Percentiles rank a stretch among this genome's conserved stretches.
Conservation (phyloP, 1,140 invertebrate species). For the Zaprionus inermis region DNA sequence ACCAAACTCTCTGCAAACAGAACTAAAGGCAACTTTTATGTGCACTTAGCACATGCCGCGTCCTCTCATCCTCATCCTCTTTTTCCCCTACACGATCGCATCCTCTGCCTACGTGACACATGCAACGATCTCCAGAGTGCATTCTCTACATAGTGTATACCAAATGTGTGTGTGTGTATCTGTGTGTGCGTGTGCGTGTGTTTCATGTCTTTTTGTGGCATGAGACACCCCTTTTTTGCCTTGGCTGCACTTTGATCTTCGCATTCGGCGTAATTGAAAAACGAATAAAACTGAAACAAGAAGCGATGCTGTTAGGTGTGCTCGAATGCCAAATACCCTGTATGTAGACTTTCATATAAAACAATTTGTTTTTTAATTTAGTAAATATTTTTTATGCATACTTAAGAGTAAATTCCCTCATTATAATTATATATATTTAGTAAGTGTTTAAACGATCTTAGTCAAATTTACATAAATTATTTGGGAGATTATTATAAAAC, state of each 20-base stretch:
- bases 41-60: not conserved
- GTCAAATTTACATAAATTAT: too few species aligned
- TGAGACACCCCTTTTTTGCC: conserved; percentile 6
- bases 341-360: too few species aligned
- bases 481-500: too few species aligned
- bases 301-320: too few species aligned
- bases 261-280: conserved; percentile 40
- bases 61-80: not conserved
- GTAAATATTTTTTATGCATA: too few species aligned
- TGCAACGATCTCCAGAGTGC: conserved; percentile 20
- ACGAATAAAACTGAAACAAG: not conserved
- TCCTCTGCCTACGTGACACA: conserved; percentile 36
- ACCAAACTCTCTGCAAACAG: not conserved
- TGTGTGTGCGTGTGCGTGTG: not conserved
- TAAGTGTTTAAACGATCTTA: too few species aligned
- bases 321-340: too few species aligned
- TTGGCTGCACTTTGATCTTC: conserved; percentile 39
- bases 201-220: not conserved
- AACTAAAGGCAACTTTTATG: not conserved
- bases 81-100: not conserved
- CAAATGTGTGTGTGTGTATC: not conserved
- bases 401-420: too few species aligned
- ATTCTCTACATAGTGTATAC: not conserved
- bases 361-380: too few species aligned
- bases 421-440: too few species aligned